Evolutionary conservation across 2,797 vertebrate genomes (phyloP).

Genomic region (Toxotes lorentzi): DNA sequence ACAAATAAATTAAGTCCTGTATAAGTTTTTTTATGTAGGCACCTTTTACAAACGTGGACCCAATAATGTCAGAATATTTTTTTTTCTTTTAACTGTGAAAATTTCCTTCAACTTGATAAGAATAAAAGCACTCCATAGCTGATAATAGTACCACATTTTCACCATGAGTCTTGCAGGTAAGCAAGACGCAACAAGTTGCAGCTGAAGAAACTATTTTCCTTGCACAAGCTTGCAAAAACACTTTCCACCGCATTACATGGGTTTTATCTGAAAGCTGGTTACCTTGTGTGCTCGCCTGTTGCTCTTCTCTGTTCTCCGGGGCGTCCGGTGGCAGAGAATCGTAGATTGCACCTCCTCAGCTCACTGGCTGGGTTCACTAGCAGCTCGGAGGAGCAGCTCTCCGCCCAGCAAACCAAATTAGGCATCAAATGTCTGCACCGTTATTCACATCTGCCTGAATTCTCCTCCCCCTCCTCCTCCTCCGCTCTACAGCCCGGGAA

Average conservation of each 20-base stretch:
- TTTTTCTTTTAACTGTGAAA: not conserved
- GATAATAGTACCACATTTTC: not conserved
- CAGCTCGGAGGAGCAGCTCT: slow-evolving; percentile 42
- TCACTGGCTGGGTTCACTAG: slow-evolving; percentile 44
- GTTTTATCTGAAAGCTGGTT: slow-evolving; percentile 4
- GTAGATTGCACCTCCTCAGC: slow-evolving; percentile 37
- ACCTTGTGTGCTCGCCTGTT: slow-evolving; percentile 43
- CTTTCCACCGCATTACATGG: not conserved
- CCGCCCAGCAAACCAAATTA: slow-evolving; percentile 81
- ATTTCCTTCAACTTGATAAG: not conserved
- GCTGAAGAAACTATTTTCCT: fast-evolving
- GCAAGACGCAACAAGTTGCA: slow-evolving; percentile 53
- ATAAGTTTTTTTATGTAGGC: not conserved
- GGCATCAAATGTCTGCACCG: slow-evolving; percentile 71
- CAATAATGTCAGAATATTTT: not conserved
- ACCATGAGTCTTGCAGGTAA: not conserved
- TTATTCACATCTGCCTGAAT: slow-evolving; percentile 69
- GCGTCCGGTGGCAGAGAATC: slow-evolving; percentile 41
- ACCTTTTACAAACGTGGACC: not conserved
- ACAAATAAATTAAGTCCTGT: not conserved
- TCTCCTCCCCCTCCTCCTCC: slow-evolving; percentile 25
- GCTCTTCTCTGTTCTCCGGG: slow-evolving; percentile 20
- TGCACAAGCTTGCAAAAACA: not conserved
- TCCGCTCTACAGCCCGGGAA: not conserved
- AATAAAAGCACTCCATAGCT: not conserved